Conservation (phyloP, 2,888 invertebrate species). For the Papilio gigon region DNA sequence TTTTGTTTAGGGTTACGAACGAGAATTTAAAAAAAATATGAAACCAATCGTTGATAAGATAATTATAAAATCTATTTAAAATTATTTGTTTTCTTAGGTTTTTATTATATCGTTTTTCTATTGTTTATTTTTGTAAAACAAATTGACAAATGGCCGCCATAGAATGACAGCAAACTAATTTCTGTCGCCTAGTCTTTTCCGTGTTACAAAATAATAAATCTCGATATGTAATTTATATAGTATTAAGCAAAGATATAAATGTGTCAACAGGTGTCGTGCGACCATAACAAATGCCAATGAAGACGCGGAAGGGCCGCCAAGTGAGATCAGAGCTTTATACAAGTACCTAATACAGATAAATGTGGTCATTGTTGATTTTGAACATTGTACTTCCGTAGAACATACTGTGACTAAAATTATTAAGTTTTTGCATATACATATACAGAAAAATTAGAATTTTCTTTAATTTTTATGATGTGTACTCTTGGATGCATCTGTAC, state of each 20-base stretch:
- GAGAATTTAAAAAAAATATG: background rate
- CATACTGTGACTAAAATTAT: no score
- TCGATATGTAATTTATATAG: constrained; percentile 17
- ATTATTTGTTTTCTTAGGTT: no score
- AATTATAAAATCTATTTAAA: background rate
- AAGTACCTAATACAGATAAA: constrained; percentile 2
- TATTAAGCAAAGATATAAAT: constrained; percentile 23
- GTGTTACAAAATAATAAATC: constrained; percentile 11
- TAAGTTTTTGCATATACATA: no score
- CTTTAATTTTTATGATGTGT: no score
- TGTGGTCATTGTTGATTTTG: constrained; percentile 10
- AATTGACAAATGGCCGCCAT: background rate
- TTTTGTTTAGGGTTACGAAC: background rate
- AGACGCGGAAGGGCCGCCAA: constrained; percentile 31
- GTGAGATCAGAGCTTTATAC: constrained; percentile 10
- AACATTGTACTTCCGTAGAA: no score
- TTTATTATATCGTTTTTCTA: no score
- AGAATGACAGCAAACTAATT: background rate
- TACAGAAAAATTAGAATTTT: no score
- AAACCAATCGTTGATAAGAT: background rate
- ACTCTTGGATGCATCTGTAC: no score
- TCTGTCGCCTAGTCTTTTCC: background rate
- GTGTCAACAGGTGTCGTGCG: constrained; percentile 29
- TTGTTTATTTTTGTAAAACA: background rate
- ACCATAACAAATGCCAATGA: constrained; percentile 28